Conservation (phyloP, 2,888 invertebrate genomes). For the Seladonia tumulorum region DNA sequence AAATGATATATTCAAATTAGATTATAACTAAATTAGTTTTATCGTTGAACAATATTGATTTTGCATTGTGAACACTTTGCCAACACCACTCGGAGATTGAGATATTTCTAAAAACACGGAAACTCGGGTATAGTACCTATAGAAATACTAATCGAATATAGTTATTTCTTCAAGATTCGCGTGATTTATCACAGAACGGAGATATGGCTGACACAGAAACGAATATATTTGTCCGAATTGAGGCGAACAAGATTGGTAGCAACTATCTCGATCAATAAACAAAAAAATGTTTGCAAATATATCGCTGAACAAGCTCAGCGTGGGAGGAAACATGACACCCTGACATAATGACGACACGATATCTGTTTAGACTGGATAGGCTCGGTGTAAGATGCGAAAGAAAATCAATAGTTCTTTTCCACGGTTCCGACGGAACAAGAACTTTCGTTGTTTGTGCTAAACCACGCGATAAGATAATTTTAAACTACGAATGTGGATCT, state of each 20-base stretch:
- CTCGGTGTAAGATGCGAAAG: neutral
- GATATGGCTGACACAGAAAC: neutral
- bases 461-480: neutral
- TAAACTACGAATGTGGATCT: neutral
- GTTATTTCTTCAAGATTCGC: neutral
- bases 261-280: neutral
- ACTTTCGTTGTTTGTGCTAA: neutral
- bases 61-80: neutral
- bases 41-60: neutral
- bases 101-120: neutral
- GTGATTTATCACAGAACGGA: neutral
- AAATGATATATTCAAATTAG: too few relatives aligned
- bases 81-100: neutral
- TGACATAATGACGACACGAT: slow-evolving; percentile 9
- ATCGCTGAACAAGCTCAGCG: neutral
- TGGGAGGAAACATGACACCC: slow-evolving; percentile 20
- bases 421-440: neutral
- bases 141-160: neutral
- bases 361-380: slow-evolving; percentile 6
- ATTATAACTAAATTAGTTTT: neutral
- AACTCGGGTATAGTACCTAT: neutral
- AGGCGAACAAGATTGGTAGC: neutral
- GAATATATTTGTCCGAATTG: slow-evolving; percentile 14
- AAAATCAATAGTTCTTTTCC: neutral
- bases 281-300: slow-evolving; percentile 12